phyloP scores from a whole-genome alignment of 1,140 invertebrate species.

The Trichonephila inaurata region DNA sequence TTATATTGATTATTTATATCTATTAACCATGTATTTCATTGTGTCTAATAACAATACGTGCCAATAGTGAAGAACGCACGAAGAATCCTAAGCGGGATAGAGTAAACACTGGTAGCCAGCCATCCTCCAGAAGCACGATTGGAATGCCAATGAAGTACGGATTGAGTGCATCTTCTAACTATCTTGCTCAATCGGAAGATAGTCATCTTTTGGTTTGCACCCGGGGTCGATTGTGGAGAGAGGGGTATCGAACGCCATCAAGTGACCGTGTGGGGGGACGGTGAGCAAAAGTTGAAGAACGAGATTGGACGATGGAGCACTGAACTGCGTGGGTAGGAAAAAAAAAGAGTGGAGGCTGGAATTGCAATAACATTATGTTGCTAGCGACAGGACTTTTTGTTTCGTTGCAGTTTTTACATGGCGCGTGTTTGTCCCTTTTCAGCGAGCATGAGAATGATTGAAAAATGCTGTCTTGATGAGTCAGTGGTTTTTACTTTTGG shows the following conservation, averaged over 20 bases:
- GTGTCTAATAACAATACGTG: not conserved
- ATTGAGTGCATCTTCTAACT: not conserved
- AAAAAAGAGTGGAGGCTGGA: not conserved
- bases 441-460: not conserved
- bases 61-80: not conserved
- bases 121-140: not conserved
- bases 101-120: not conserved
- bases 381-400: not conserved
- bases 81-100: not conserved
- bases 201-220: not conserved
- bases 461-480: not conserved
- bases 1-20: constrained; percentile 7
- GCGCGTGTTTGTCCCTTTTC: not conserved
- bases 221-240: not conserved
- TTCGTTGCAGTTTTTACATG: not conserved
- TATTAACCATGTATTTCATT: constrained; percentile 4
- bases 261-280: constrained; percentile 19
- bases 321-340: constrained; percentile 26
- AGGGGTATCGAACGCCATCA: not conserved
- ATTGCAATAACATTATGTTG: not conserved
- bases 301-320: constrained; percentile 25
- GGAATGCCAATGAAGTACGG: not conserved
- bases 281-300: constrained; percentile 13
- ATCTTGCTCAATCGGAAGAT: constrained; percentile 36
- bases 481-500: not conserved